Conservation (phyloP, 2,888 invertebrate species). For the Athalia circularis region DNA sequence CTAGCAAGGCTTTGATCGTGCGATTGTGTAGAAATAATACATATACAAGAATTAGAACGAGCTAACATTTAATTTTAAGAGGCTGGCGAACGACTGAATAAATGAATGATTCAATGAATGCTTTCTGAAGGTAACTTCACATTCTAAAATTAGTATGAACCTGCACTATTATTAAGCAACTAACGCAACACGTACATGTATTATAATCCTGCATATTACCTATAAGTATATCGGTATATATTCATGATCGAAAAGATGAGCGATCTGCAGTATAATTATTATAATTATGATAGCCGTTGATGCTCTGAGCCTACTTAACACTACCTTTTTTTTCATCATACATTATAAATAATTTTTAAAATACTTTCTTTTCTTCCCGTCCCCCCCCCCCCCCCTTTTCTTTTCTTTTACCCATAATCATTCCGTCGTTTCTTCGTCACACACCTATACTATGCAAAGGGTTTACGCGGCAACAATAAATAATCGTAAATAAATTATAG, state of each 20-base stretch:
- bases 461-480: conserved; percentile 26
- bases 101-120: neutral
- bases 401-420: neutral
- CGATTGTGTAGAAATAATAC: conserved; percentile 56
- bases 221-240: neutral
- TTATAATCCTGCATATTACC: neutral
- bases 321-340: neutral
- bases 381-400: neutral
- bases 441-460: neutral
- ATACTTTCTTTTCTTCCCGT: neutral
- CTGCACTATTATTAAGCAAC: conserved; percentile 2
- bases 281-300: neutral
- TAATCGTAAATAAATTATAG: conserved; percentile 3
- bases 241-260: neutral
- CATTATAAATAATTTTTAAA: neutral
- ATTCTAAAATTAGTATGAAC: neutral
- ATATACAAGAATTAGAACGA: conserved; percentile 9
- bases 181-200: conserved; percentile 8
- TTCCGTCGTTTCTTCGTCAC: too few species aligned
- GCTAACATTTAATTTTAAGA: conserved; percentile 26
- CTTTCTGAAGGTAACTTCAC: neutral
- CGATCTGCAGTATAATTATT: neutral
- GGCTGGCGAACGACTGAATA: conserved; percentile 23
- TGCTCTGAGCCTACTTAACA: conserved; percentile 23
- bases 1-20: conserved; percentile 67